phyloP scores from a whole-genome alignment of 1,140 invertebrate genomes.

The Penaeus vannamei region DNA sequence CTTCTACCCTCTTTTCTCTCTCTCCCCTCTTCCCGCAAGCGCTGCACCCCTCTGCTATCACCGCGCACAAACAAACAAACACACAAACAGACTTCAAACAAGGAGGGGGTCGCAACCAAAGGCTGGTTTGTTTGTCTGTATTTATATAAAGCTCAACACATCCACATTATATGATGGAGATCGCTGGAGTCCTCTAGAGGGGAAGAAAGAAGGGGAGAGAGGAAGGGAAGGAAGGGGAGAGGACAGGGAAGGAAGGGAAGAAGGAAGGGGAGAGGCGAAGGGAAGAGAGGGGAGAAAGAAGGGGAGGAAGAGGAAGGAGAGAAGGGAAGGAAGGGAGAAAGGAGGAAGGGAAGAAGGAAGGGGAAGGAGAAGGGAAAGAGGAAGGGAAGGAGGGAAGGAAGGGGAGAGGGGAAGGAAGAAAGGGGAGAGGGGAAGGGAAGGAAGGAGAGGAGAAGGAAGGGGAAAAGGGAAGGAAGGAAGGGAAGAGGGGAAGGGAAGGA shows the following conservation, averaged over 20 bases:
- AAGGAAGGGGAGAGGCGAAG: neutral
- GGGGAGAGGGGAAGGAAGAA: neutral
- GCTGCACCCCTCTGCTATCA: no score
- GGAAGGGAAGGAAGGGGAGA: neutral
- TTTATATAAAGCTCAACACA: no score
- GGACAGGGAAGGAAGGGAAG: neutral
- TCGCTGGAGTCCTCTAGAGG: neutral
- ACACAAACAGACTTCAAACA: no score
- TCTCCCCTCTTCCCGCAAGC: no score
- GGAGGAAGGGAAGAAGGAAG: neutral
- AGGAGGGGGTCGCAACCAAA: no score
- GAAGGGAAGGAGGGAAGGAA: neutral
- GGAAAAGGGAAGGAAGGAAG: neutral
- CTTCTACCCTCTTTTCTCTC: no score
- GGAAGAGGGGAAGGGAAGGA: neutral
- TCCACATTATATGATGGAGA: no score
- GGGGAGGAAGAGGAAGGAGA: neutral
- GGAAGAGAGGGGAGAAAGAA: neutral
- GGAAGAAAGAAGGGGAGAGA: slow-evolving; percentile 10
- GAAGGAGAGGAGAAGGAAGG: no score
- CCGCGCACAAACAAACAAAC: no score
- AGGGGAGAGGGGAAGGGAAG: no score
- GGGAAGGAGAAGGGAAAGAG: neutral
- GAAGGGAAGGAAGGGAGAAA: neutral
- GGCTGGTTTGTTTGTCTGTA: no score